Evolutionary conservation across 2,888 invertebrate species (phyloP), one percentile per base, ranked within the genome.

Genomic region (Harmothoe impar): DNA sequence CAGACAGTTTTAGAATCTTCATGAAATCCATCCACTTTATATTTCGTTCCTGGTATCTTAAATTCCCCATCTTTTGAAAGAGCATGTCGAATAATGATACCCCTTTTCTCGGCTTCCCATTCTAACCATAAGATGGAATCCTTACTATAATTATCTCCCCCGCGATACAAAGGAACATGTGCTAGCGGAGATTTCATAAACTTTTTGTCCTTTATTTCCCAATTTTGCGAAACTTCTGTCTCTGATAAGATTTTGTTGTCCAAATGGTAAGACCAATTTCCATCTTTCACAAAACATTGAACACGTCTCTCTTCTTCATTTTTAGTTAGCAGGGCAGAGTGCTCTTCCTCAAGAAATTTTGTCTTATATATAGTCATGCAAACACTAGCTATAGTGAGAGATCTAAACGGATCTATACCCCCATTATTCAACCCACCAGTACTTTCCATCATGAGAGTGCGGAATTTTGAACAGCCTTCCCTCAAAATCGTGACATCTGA

Each of bases 361-460:
- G 43, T 43, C 20, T 84, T 84, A 33, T 17, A 84, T 1, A 84
- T 84, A 1, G 43, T n/a, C 84, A 84, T 84, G n/a, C 84, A 84
- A 33, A 52, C 52, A 33, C 35, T 35, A 5, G 84, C 51, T 33
- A 84, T 84, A 7, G 84, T 84, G 17, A 20, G 1, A 33, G 12
- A 25, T 0, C 7, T 20, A 35, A 84, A 84, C 3, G 84, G 51
- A 23, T 84, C 84, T 10, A 84, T 52, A 12, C 15, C 1, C 0
- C 29, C 29, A 29, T 72, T 25, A 1, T 0, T 3, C 1, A 7
- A 0, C 5, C 29, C 31, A 0, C 5, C n/a, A 17, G 72, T 72
- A 3, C 0, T 1, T 17, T 0, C 15, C 25, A 72, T 0, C 72
- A 72, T 3, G 0, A 72, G 17, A 25, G 3, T 72, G 10, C 72